phyloP scores from a whole-genome alignment of 2,113 vertebrate genomes.

The Hippolais icterina region DNA sequence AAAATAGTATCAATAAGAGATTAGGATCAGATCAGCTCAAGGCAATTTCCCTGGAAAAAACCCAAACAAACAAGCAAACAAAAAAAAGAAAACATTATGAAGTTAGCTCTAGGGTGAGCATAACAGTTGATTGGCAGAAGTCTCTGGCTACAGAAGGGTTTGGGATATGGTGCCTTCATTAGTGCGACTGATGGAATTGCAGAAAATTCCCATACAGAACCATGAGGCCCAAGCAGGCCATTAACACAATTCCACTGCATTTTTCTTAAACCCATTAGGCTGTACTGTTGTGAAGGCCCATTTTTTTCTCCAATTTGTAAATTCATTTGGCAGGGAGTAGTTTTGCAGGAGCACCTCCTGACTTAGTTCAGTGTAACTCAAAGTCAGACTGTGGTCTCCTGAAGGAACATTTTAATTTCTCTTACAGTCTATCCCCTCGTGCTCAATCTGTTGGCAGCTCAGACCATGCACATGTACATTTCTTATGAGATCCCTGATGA shows the following conservation, averaged over 20 bases:
- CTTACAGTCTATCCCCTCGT: neutral
- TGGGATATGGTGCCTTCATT: neutral
- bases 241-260: neutral
- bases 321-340: neutral
- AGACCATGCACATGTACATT: constrained; percentile 19
- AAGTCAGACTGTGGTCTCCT: neutral
- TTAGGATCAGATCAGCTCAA: neutral
- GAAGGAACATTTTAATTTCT: neutral
- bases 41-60: neutral
- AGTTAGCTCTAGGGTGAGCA: neutral
- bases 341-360: neutral
- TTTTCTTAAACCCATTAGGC: neutral
- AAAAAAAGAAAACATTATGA: neutral
- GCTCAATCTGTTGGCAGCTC: constrained; percentile 24
- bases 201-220: neutral
- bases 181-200: neutral
- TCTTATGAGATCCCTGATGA: neutral
- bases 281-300: neutral
- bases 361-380: neutral
- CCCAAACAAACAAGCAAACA: neutral
- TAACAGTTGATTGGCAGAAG: neutral
- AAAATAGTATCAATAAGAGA: neutral
- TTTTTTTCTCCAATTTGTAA: neutral
- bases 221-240: neutral
- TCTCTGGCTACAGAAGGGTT: neutral